Percentiles rank a stretch among this genome's conserved stretches.
Conservation (phyloP, 2,888 invertebrate species). For the Monopis laevigella region DNA sequence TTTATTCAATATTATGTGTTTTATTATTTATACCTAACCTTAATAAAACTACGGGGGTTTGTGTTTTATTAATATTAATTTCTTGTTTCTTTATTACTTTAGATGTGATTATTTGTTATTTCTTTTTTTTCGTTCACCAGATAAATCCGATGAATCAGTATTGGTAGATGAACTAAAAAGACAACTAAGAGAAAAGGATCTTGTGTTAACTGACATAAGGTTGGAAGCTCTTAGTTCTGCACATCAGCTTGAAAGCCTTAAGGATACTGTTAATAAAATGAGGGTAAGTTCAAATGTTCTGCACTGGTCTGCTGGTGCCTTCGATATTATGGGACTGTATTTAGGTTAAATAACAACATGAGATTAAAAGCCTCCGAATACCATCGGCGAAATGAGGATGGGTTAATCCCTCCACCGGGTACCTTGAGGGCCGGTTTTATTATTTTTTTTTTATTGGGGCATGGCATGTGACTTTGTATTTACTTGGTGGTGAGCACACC, state of each 20-base stretch:
- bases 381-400: too few relatives aligned
- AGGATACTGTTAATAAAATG: constrained; percentile 97
- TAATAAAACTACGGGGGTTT: neutral
- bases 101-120: neutral
- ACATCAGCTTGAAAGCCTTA: constrained; percentile 94
- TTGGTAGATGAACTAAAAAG: constrained; percentile 86
- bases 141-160: constrained; percentile 54
- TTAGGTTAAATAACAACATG: too few relatives aligned
- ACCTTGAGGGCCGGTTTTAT: too few relatives aligned
- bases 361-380: too few relatives aligned
- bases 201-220: constrained; percentile 94
- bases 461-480: too few relatives aligned
- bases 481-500: too few relatives aligned
- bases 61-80: neutral
- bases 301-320: too few relatives aligned
- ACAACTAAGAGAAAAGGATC: constrained; percentile 94
- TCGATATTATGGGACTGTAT: too few relatives aligned
- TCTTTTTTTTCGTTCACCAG: constrained; percentile 27
- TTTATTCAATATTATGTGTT: too few relatives aligned
- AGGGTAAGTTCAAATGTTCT: constrained; percentile 78
- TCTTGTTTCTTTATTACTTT: neutral
- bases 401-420: too few relatives aligned
- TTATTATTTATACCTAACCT: neutral
- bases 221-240: constrained; percentile 97
- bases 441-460: too few relatives aligned